A percentile compares a stretch with the other conserved stretches of the same genome.
These are phyloP conservation scores for Mormyrus hasselquistii DNA, from an alignment of 2,797 vertebrate genomes.

Conservation along the genomic window DNA sequence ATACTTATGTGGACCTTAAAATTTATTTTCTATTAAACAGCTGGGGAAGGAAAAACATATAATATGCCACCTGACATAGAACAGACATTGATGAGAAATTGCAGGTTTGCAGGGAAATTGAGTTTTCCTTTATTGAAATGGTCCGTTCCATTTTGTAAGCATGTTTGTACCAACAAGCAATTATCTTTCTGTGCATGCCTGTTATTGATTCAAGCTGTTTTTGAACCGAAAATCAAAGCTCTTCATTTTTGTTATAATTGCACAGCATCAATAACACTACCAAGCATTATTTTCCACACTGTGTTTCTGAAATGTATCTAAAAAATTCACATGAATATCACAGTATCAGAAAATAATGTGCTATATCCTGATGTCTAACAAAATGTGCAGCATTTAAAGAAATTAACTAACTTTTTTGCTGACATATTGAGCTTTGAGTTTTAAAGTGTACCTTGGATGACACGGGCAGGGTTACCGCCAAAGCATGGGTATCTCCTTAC, in stretches of 20 bases:
- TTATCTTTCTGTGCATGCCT: neutral
- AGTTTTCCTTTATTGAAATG: neutral
- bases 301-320: neutral
- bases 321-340: neutral
- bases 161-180: neutral
- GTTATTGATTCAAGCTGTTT: neutral
- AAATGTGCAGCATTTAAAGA: neutral
- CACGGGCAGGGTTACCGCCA: conserved; percentile 48
- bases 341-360: neutral
- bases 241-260: neutral
- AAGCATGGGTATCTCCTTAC: conserved; percentile 59
- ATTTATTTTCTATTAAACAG: neutral
- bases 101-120: neutral
- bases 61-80: neutral
- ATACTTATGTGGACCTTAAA: neutral
- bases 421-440: conserved; percentile 55
- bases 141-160: neutral
- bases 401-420: neutral
- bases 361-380: neutral
- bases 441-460: conserved; percentile 37
- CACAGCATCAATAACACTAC: neutral
- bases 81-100: neutral
- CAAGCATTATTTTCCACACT: neutral
- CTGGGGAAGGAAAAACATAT: neutral
- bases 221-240: neutral